Percentiles rank a stretch among this genome's conserved stretches.
These are phyloP conservation scores for Brachypodius melanocephalos DNA, from an alignment of 2,113 vertebrate genomes.

Conservation along the genomic window DNA sequence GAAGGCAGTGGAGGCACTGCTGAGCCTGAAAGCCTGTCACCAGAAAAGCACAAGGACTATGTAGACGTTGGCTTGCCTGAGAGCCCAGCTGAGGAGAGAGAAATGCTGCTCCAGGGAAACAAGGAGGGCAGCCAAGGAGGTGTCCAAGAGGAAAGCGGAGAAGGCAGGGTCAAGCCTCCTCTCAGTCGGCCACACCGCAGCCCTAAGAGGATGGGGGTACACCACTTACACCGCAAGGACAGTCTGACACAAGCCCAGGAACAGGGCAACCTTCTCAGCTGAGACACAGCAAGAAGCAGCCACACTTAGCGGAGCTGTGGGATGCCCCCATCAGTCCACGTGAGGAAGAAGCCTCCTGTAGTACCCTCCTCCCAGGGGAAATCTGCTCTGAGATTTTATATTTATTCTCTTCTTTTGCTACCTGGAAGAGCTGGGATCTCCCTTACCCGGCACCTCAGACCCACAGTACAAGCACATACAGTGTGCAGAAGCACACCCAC, in stretches of 20 bases:
- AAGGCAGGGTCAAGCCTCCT: constrained; percentile 63
- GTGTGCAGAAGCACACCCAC: background rate
- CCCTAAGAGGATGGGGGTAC: constrained; percentile 96
- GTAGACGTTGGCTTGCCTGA: constrained; percentile 69
- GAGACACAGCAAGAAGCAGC: constrained; percentile 38
- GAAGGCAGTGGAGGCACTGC: constrained; percentile 22
- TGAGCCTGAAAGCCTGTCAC: constrained; percentile 41
- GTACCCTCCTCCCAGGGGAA: background rate
- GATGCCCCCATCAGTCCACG: background rate
- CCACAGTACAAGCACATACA: background rate
- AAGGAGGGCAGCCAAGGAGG: constrained; percentile 26
- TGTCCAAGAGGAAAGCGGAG: constrained; percentile 25
- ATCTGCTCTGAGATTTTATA: constrained; percentile 17
- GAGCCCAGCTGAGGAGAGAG: constrained; percentile 79
- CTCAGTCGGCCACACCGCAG: constrained; percentile 82
- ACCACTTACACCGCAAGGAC: constrained; percentile 95
- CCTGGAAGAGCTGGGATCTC: constrained; percentile 4
- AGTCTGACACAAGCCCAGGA: constrained; percentile 94
- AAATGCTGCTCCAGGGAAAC: constrained; percentile 73
- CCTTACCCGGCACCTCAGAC: background rate
- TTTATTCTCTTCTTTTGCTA: constrained; percentile 56
- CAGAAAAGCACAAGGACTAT: constrained; percentile 65
- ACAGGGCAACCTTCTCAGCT: constrained; percentile 93
- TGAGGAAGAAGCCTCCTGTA: background rate
- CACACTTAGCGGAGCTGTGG: background rate